phyloP scores from a whole-genome alignment of 2,113 vertebrate genomes.

The Leuciscus idus region DNA sequence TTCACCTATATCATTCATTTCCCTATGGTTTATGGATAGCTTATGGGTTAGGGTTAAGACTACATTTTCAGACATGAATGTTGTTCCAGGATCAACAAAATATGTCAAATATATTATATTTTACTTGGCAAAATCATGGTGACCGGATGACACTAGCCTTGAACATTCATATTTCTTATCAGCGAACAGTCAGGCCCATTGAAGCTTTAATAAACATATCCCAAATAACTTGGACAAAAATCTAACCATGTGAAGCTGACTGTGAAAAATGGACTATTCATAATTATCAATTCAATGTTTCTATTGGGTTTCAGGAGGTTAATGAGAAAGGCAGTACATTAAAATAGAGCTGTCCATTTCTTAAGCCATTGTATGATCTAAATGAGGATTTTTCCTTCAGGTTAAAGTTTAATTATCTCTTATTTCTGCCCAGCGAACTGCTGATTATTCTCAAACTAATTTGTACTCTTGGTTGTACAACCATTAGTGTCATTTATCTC shows the following conservation, averaged over 20 bases:
- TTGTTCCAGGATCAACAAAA: too few species aligned
- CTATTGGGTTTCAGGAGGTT: slow-evolving; percentile 25
- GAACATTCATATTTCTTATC: not conserved
- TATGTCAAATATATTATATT: too few species aligned
- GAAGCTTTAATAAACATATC: not conserved
- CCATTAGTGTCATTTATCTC: not conserved
- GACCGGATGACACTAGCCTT: not conserved
- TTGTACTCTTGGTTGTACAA: slow-evolving; percentile 27
- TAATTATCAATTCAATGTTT: slow-evolving; percentile 27
- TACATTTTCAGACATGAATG: too few species aligned
- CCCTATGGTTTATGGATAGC: too few species aligned
- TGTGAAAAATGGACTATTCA: not conserved
- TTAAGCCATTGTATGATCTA: slow-evolving; percentile 12
- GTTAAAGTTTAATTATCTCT: slow-evolving; percentile 44
- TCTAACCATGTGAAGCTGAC: not conserved
- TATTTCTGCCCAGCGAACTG: slow-evolving; percentile 25
- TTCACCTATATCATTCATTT: too few species aligned
- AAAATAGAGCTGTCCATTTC: slow-evolving; percentile 28
- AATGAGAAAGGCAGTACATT: slow-evolving; percentile 28
- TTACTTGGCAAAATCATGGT: too few species aligned
- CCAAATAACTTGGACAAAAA: not conserved
- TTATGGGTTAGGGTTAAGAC: too few species aligned
- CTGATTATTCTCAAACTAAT: slow-evolving; percentile 46
- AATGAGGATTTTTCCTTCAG: slow-evolving; percentile 35
- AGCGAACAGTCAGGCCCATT: too few species aligned